Conservation (phyloP, 2,113 vertebrate genomes). For the Ophthalmolycus amberensis region DNA sequence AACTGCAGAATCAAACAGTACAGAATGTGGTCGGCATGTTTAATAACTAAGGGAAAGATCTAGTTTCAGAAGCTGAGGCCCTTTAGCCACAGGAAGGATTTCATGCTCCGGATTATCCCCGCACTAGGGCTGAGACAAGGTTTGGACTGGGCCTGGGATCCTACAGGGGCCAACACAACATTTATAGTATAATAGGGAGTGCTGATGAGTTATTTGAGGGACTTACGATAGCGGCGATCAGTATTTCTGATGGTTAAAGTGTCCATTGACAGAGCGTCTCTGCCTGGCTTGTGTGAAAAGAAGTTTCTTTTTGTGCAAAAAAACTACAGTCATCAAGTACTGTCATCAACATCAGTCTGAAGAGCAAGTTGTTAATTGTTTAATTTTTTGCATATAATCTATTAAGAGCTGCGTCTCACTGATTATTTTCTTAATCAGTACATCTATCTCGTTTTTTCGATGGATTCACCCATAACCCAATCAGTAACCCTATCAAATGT, state of each 20-base stretch:
- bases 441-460: not conserved
- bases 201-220: slow-evolving; percentile 47
- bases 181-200: slow-evolving; percentile 53
- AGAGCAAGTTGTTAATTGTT: not conserved
- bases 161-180: slow-evolving; percentile 24
- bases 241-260: slow-evolving; percentile 27
- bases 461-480: not conserved
- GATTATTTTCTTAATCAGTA: not conserved
- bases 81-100: slow-evolving; percentile 50
- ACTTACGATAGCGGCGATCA: slow-evolving; percentile 49
- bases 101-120: slow-evolving; percentile 31
- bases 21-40: slow-evolving; percentile 52
- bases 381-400: not conserved
- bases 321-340: not conserved
- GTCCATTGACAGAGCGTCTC: not conserved
- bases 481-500: not conserved
- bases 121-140: slow-evolving; percentile 15
- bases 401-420: not conserved
- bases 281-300: not conserved
- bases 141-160: slow-evolving; percentile 36
- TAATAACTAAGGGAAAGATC: slow-evolving; percentile 58
- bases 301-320: not conserved
- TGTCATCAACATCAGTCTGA: not conserved
- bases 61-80: slow-evolving; percentile 60
- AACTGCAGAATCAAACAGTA: slow-evolving; percentile 16